phyloP scores from a whole-genome alignment of 30 jellyfish, hydroid and myxozoan species.

The Pelagia noctiluca region DNA sequence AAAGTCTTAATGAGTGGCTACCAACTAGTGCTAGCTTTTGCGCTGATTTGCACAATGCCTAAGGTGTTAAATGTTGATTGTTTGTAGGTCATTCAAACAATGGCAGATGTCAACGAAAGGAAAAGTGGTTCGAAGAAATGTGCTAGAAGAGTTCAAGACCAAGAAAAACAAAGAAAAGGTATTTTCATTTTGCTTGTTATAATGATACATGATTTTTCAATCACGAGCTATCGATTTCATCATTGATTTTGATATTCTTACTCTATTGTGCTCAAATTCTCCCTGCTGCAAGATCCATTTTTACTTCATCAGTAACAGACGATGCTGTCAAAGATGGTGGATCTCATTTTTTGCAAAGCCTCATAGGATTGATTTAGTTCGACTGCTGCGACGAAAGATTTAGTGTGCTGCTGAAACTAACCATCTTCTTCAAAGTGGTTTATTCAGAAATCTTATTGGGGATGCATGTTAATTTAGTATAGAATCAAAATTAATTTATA shows the following conservation, averaged over 20 bases:
- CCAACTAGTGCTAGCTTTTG: background rate
- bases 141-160: background rate
- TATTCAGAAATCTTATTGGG: too few relatives aligned
- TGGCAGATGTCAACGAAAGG: slow-evolving; percentile 8
- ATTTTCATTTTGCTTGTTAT: background rate
- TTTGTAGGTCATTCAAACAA: slow-evolving; percentile 10
- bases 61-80: background rate
- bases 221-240: background rate
- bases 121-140: background rate
- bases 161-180: background rate
- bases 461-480: too few relatives aligned
- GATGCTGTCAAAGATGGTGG: background rate
- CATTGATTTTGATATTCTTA: background rate
- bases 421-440: background rate
- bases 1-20: background rate
- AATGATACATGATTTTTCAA: background rate
- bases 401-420: background rate
- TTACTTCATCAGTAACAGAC: background rate
- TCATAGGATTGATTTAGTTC: too few relatives aligned
- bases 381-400: background rate
- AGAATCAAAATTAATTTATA: too few relatives aligned
- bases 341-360: background rate
- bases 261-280: background rate
- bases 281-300: background rate
- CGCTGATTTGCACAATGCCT: background rate